A percentile compares a stretch with the other conserved stretches of the same genome.
Conservation (phyloP, 2,113 vertebrate genomes). For the Numida meleagris region DNA sequence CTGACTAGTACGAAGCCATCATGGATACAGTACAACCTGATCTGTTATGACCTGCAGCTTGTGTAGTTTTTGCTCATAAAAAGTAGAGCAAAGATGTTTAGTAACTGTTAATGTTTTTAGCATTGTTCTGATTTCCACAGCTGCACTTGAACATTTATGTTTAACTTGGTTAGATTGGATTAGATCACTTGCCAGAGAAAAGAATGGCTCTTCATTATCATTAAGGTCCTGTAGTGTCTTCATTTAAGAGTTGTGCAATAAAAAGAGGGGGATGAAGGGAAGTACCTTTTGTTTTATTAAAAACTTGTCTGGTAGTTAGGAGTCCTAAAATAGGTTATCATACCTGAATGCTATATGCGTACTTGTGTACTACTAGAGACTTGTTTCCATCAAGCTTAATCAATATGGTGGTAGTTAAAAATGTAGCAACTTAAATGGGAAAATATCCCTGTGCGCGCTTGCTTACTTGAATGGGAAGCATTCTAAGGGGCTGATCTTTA, state of each 20-base stretch:
- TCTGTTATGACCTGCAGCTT: background rate
- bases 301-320: background rate
- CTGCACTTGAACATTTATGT: background rate
- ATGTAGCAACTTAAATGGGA: background rate
- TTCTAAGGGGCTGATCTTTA: background rate
- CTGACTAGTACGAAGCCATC: background rate
- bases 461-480: background rate
- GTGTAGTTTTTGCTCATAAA: background rate
- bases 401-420: background rate
- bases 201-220: background rate
- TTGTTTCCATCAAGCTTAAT: background rate
- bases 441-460: background rate
- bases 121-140: background rate
- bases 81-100: background rate
- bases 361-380: background rate
- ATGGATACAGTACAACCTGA: background rate
- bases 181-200: background rate
- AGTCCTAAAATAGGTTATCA: background rate
- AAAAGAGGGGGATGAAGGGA: background rate
- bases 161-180: background rate
- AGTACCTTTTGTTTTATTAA: background rate
- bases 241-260: background rate
- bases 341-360: no score
- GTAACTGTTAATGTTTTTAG: background rate
- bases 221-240: background rate